These are phyloP conservation scores for Dolichoris vasculosae DNA, from an alignment of 1,140 invertebrate species.

Conservation along the genomic window DNA sequence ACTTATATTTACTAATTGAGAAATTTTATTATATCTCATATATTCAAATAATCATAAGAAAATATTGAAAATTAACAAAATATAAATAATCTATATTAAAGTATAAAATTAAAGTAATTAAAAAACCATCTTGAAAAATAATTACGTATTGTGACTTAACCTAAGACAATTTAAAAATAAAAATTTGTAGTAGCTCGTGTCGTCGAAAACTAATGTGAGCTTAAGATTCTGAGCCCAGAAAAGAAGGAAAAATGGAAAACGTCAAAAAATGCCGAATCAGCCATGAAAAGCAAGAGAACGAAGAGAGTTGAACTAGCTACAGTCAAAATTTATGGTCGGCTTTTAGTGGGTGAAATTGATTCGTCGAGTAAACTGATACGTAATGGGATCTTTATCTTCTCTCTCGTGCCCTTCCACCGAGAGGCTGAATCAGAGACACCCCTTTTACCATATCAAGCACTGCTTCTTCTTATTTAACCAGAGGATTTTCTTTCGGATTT, in stretches of 20 bases:
- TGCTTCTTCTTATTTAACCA: constrained; percentile 48
- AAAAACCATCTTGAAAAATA: background rate
- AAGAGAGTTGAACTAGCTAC: constrained; percentile 50
- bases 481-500: constrained; percentile 33
- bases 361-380: constrained; percentile 65
- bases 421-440: constrained; percentile 49
- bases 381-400: constrained; percentile 58
- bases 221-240: background rate
- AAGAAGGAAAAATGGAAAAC: constrained; percentile 52
- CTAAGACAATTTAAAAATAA: background rate
- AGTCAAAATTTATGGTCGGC: constrained; percentile 62
- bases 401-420: constrained; percentile 35
- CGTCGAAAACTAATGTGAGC: constrained; percentile 52
- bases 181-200: constrained; percentile 40
- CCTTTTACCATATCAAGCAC: constrained; percentile 12
- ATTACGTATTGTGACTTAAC: background rate
- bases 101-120: too few relatives aligned
- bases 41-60: too few relatives aligned
- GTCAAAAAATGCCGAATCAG: constrained; percentile 60
- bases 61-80: too few relatives aligned
- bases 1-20: too few relatives aligned
- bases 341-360: constrained; percentile 65
- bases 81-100: too few relatives aligned
- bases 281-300: constrained; percentile 1
- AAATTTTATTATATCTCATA: too few relatives aligned